Evolutionary conservation across 1,140 invertebrate species (phyloP).

Genomic region (Idris sp.): DNA sequence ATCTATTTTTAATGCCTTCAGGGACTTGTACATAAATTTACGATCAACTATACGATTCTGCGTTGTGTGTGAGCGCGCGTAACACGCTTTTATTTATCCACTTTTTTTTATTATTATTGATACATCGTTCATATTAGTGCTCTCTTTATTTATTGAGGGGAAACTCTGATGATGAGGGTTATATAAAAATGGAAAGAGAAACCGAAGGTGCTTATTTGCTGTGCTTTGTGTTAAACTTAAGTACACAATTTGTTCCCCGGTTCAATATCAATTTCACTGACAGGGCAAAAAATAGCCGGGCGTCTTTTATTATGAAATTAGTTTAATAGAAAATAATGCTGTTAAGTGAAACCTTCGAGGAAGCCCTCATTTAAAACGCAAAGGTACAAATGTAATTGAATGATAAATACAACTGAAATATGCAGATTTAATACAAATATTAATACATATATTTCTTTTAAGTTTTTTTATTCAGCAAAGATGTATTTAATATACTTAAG

Average conservation of each 20-base stretch:
- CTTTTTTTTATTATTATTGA: slow-evolving; percentile 32
- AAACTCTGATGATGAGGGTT: slow-evolving; percentile 12
- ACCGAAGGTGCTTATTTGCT: not conserved
- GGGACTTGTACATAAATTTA: slow-evolving; percentile 48
- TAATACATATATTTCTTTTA: too few relatives aligned
- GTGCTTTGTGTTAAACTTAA: slow-evolving; percentile 8
- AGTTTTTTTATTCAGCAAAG: too few relatives aligned
- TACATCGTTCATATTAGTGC: slow-evolving; percentile 4
- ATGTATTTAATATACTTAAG: too few relatives aligned
- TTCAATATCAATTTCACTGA: slow-evolving; percentile 31
- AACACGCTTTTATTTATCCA: slow-evolving; percentile 36
- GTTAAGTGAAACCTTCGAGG: slow-evolving; percentile 64
- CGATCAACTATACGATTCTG: slow-evolving; percentile 16
- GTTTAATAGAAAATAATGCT: slow-evolving; percentile 49
- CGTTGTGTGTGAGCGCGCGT: too few relatives aligned
- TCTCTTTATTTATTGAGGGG: slow-evolving; percentile 34
- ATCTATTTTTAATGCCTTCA: slow-evolving; percentile 72
- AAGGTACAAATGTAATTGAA: slow-evolving; percentile 4
- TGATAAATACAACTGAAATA: too few relatives aligned
- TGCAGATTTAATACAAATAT: too few relatives aligned
- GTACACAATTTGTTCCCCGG: slow-evolving; percentile 2
- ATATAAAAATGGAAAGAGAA: slow-evolving; percentile 36
- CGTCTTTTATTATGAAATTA: slow-evolving; percentile 31
- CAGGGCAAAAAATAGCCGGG: slow-evolving; percentile 5
- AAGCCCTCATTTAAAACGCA: slow-evolving; percentile 34